Conservation (phyloP, 2,888 invertebrate species). For the Myopa testacea region DNA sequence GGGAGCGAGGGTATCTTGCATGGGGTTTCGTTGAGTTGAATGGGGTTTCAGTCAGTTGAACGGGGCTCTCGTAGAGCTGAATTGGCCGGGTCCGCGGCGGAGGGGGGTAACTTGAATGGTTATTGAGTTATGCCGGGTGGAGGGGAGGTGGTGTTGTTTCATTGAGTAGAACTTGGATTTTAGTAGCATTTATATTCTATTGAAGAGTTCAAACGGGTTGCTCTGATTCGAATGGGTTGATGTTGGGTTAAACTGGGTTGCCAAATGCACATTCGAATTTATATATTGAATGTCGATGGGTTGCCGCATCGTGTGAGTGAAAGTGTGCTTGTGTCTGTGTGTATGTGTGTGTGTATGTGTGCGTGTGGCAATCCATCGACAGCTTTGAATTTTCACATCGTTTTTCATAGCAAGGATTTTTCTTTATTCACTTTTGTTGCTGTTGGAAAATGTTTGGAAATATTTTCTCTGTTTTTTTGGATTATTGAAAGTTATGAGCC, state of each 20-base stretch:
- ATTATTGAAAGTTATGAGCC: constrained; percentile 38
- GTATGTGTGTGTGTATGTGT: neutral
- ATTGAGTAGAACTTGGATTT: no score
- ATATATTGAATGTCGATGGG: constrained; percentile 29
- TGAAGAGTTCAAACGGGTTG: neutral
- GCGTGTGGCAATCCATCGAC: constrained; percentile 31
- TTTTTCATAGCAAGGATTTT: constrained; percentile 38
- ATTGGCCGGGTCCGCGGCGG: neutral
- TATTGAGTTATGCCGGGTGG: no score
- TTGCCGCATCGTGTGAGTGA: neutral
- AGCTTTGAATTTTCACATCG: constrained; percentile 42
- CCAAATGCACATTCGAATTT: neutral
- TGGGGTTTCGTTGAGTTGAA: neutral
- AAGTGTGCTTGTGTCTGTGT: neutral
- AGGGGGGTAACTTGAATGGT: no score
- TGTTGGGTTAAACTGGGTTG: no score
- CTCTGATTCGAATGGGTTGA: no score
- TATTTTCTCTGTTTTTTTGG: neutral
- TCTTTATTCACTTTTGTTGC: constrained; percentile 5
- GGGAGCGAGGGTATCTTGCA: neutral
- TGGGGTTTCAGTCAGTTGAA: neutral
- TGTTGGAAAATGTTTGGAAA: neutral
- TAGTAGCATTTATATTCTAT: neutral
- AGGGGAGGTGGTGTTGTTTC: no score
- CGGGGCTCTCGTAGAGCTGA: neutral